Evolutionary conservation across 2,888 invertebrate species (phyloP).

Genomic region (Aphidius colemani): DNA sequence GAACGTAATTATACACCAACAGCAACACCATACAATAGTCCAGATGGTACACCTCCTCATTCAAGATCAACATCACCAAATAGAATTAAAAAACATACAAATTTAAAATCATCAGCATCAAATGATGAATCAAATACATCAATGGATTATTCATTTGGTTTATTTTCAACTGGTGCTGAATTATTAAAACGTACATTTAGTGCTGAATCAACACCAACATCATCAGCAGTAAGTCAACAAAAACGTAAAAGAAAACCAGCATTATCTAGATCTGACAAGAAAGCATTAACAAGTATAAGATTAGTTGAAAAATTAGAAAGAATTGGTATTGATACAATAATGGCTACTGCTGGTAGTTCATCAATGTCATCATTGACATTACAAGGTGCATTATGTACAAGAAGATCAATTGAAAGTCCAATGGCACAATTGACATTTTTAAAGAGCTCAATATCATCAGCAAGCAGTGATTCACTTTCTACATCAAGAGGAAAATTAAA

Average conservation of each 20-base stretch:
- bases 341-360: conserved; percentile 65
- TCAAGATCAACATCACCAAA: conserved; percentile 65
- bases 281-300: conserved; percentile 63
- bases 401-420: conserved; percentile 72
- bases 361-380: conserved; percentile 68
- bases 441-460: conserved; percentile 58
- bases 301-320: conserved; percentile 72
- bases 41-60: conserved; percentile 69
- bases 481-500: conserved; percentile 25
- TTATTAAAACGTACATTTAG: conserved; percentile 68
- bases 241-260: conserved; percentile 52
- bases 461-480: conserved; percentile 31
- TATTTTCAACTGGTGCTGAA: conserved; percentile 71
- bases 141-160: conserved; percentile 55
- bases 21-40: conserved; percentile 87
- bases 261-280: conserved; percentile 53
- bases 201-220: conserved; percentile 56
- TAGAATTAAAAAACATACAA: no score
- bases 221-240: conserved; percentile 35
- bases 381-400: conserved; percentile 67
- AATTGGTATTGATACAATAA: conserved; percentile 71
- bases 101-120: no score
- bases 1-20: conserved; percentile 76
- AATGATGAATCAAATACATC: conserved; percentile 48
- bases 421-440: conserved; percentile 81